phyloP scores from a whole-genome alignment of 2,888 invertebrate genomes.

The Cryptosula pallasiana region DNA sequence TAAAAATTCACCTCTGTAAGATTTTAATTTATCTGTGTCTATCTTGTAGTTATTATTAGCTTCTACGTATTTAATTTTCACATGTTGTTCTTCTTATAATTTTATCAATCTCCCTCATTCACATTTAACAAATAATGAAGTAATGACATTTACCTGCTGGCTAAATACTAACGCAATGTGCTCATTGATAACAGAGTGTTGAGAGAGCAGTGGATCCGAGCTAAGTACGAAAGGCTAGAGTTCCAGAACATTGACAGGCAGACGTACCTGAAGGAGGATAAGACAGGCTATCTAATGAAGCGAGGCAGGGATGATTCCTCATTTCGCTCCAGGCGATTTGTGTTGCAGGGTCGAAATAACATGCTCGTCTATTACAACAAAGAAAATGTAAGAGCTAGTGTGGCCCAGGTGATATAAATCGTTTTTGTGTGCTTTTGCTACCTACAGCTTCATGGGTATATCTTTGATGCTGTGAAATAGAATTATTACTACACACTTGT shows the following conservation, averaged over 20 bases:
- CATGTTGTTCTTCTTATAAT: neutral
- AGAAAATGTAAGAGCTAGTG: constrained; percentile 55
- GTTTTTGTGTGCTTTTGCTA: no score
- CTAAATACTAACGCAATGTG: no score
- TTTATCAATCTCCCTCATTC: neutral
- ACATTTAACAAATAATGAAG: no score
- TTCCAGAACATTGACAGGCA: constrained; percentile 76
- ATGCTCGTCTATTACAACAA: constrained; percentile 64
- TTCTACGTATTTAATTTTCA: neutral
- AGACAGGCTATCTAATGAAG: constrained; percentile 84
- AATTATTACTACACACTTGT: no score
- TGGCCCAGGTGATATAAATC: no score
- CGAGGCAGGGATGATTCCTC: constrained; percentile 79
- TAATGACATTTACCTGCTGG: no score
- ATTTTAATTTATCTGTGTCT: neutral
- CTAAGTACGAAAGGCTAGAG: constrained; percentile 83
- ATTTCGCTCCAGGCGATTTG: constrained; percentile 76
- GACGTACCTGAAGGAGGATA: constrained; percentile 62
- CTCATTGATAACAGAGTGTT: no score
- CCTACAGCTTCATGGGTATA: no score
- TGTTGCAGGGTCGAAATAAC: constrained; percentile 73
- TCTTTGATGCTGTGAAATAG: no score
- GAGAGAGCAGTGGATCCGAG: constrained; percentile 83
- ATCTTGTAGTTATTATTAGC: no score
- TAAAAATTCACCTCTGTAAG: neutral